Base-by-base conservation (phyloP, 1,140 invertebrate genomes). In the Cydia splendana region DNA sequence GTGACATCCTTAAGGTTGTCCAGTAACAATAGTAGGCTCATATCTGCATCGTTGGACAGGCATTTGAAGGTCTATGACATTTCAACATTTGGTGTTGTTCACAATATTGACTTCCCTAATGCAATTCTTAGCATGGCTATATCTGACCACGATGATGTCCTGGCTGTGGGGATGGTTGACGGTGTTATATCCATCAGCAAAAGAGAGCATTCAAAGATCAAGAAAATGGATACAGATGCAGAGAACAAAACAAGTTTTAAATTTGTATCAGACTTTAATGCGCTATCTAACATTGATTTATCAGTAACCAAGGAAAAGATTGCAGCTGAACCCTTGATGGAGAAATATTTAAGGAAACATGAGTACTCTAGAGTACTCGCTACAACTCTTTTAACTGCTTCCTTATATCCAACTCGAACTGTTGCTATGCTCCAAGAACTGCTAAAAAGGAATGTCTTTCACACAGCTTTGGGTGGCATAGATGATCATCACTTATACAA, bases 21-120 rank as follows among this genome's bases (percentile, higher is more conserved):
- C 24, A 97, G 96, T 28, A 96, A 98, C 87, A 96, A 96, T 30
- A 96, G 95, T 76, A 95, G 97, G 83, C 93, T 99, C 51, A 87
- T 99, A 79, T 99, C 98, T 9, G 98, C 96, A 6, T 98, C 98
- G 2, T 93, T 99, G 65, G 99, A 99, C 87, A 95, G 97, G 82
- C 98, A 99, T 93, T 96, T 99, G 0, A 99, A 99, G 94, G 96
- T 99, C 81, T 99, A 98, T 92, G 97, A 99, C 89, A 94, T 98
- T 67, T 95, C 95, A 75, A 96, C 96, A 1, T 99, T 98, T 87
- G 96, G 98, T 93, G 95, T 96, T 2, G 96, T 99, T 12, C 97
- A 99, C 84, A 97, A 97, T 13, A 94, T 99, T 28, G 96, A 97
- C 86, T 99, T 97, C 91, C 96, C 98, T 7, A 98, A 98, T 94